Evolutionary conservation across 2,888 invertebrate genomes (phyloP).

Genomic region (Hyppa rectilinea): DNA sequence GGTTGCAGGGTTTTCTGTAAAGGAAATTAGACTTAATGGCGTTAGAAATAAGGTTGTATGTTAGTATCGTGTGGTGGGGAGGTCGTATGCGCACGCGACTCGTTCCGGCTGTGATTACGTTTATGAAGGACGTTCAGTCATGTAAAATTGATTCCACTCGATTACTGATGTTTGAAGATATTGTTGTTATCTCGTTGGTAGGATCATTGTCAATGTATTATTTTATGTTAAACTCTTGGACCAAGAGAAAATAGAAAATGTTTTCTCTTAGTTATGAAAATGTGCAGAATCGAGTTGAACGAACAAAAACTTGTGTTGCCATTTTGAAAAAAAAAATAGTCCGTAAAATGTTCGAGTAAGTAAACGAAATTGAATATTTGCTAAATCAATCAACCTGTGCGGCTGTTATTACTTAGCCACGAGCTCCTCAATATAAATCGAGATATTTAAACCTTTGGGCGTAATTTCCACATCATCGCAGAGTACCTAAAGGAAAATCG

Average conservation of each 20-base stretch:
- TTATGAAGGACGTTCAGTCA: slow-evolving; percentile 77
- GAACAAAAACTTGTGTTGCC: too few species aligned
- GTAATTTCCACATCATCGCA: not conserved
- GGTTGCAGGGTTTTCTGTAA: slow-evolving; percentile 13
- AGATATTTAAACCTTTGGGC: not conserved
- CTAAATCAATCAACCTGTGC: too few species aligned
- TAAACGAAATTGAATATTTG: too few species aligned
- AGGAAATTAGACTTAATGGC: slow-evolving; percentile 49
- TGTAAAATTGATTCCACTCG: slow-evolving; percentile 79
- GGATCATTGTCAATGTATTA: not conserved
- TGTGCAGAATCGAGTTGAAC: too few species aligned
- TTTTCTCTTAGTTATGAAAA: not conserved
- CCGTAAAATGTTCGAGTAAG: too few species aligned
- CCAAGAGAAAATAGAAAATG: not conserved
- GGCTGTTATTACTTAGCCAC: too few species aligned
- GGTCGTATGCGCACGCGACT: slow-evolving; percentile 76
- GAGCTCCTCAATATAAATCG: not conserved
- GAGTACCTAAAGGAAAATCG: slow-evolving; percentile 8
- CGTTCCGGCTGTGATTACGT: slow-evolving; percentile 76
- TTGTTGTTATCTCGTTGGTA: slow-evolving; percentile 35
- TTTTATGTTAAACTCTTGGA: too few species aligned
- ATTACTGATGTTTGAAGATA: slow-evolving; percentile 65
- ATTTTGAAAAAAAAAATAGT: too few species aligned
- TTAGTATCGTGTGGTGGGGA: slow-evolving; percentile 39
- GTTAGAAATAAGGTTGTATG: slow-evolving; percentile 48